Evolutionary conservation across 2,888 invertebrate genomes (phyloP).

Genomic region (Blomia tropicalis): DNA sequence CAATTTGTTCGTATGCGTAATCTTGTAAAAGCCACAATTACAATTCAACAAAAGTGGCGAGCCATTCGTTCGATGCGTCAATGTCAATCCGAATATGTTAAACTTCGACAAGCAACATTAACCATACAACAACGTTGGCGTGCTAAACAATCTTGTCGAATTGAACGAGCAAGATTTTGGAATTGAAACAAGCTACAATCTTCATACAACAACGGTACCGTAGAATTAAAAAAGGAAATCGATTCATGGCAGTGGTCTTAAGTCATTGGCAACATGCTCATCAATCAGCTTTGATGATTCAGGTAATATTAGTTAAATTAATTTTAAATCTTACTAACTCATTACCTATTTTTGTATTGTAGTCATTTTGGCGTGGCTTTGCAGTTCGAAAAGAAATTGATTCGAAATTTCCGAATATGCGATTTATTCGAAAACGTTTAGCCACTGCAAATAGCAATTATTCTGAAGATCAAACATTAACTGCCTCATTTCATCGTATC

Average conservation of each 20-base stretch:
- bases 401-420: background rate
- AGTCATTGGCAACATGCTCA: background rate
- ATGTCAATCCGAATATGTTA: background rate
- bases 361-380: constrained; percentile 16
- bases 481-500: background rate
- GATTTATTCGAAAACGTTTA: background rate
- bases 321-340: background rate
- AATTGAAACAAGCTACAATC: background rate
- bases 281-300: constrained; percentile 11
- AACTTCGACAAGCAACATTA: background rate
- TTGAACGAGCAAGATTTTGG: background rate
- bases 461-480: constrained; percentile 6
- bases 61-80: background rate
- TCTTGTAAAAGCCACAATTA: background rate
- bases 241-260: background rate
- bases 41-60: background rate
- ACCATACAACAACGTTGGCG: background rate
- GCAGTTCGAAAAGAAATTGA: constrained; percentile 5
- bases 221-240: background rate
- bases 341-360: background rate
- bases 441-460: background rate
- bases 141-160: background rate
- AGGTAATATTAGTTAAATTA: constrained; percentile 6
- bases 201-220: background rate
- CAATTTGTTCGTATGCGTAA: background rate